Base-by-base conservation (phyloP, 2,113 vertebrate genomes). In the Acanthochromis polyacanthus region DNA sequence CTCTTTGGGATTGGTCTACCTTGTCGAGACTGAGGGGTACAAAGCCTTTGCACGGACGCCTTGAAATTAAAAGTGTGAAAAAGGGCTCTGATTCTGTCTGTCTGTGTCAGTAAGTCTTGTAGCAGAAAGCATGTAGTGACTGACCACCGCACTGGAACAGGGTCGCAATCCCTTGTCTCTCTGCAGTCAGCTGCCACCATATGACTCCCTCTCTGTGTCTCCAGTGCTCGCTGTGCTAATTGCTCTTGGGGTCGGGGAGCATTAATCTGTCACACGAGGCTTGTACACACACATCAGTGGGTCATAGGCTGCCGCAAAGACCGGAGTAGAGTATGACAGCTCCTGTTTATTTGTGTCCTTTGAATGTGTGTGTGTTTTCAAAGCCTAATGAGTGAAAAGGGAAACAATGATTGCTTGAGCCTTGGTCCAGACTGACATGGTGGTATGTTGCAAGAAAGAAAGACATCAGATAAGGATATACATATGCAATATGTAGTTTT, bases 251-350 rank as follows among this genome's bases (percentile, higher is more conserved):
- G 73, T 52, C 51, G 30, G 51, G 71, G 77, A 73, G 59, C 43
- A 60, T 52, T 75, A 19, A 43, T 75, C 71, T 75, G 80, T 88
- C 83, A 78, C 70, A 81, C 1, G 55, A 74, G 81, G 68, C 67
- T 68, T 25, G 38, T 36, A 55, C 32, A 22, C 40, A n/a, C 23
- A 20, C 65, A 71, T 71, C 71, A 68, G 60, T 71, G 66, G 77
- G 80, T 87, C 80, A 89, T 63, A 72, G 63, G 60, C 75, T 75
- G 55, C 61, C 40, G 65, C 70, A 53, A 62, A 50, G 50, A 62
- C 72, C 46, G 78, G 45, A 57, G 50, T 10, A 50, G 61, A 53
- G n/a, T 66, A 38, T 81, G 82, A 85, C 70, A 79, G 67, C 61
- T 72, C 20, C 55, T 78, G 32, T 59, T 48, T 68, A 45, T 74